Percentiles rank a stretch among this genome's conserved stretches.
Evolutionary conservation across 2,888 invertebrate genomes (phyloP).

Genomic region (Tetragonula carbonaria): DNA sequence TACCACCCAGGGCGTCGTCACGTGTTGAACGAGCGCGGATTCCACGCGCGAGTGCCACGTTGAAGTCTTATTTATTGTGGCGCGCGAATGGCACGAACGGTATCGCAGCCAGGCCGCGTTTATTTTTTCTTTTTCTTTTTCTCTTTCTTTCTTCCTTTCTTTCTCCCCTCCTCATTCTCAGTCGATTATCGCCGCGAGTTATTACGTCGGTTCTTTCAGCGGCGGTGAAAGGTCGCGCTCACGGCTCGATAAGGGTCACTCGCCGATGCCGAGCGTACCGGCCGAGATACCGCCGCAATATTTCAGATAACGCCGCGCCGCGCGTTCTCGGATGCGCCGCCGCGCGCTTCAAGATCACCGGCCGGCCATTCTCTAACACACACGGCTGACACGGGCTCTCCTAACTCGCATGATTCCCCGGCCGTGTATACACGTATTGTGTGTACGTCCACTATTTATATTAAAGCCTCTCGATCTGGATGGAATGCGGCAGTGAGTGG

Average conservation of each 20-base stretch:
- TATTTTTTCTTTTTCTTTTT: conserved; percentile 1
- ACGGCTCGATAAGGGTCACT: conserved; percentile 77
- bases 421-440: conserved; percentile 40
- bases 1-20: conserved; percentile 77
- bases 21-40: conserved; percentile 69
- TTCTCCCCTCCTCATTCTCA: conserved; percentile 50
- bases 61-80: conserved; percentile 80
- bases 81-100: conserved; percentile 48
- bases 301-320: conserved; percentile 71
- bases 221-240: conserved; percentile 75
- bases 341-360: conserved; percentile 55
- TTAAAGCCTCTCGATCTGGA: conserved; percentile 30
- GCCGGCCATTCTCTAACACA: conserved; percentile 42
- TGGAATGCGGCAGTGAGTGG: conserved; percentile 54
- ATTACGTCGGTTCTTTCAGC: conserved; percentile 74
- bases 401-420: conserved; percentile 59
- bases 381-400: conserved; percentile 53
- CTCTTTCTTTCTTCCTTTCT: too few species aligned
- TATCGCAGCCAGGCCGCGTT: conserved; percentile 52
- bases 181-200: conserved; percentile 78
- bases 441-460: conserved; percentile 43
- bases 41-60: conserved; percentile 64
- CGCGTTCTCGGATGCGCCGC: conserved; percentile 56
- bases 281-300: conserved; percentile 72
- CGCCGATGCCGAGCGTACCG: conserved; percentile 66